Evolutionary conservation across 1,140 invertebrate species (phyloP).

Genomic region (Acromyrmex heyeri): DNA sequence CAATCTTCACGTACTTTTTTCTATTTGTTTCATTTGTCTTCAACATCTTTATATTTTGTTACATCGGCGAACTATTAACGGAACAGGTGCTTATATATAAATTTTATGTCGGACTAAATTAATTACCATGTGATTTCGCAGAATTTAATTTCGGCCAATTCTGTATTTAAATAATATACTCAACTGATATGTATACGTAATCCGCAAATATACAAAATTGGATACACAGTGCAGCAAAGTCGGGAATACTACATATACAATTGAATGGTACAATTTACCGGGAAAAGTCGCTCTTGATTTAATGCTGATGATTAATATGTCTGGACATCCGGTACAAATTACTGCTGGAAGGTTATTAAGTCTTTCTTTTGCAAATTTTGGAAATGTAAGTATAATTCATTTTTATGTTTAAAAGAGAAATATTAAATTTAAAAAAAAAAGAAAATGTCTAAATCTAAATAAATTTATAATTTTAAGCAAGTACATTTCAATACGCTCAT

Average conservation of each 20-base stretch:
- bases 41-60: conserved; percentile 76
- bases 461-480: neutral
- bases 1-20: conserved; percentile 69
- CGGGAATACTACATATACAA: conserved; percentile 65
- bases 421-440: neutral
- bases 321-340: conserved; percentile 71
- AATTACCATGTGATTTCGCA: conserved; percentile 5
- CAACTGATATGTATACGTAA: neutral
- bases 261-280: conserved; percentile 74
- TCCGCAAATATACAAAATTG: conserved; percentile 4
- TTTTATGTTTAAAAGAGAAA: neutral
- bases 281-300: conserved; percentile 60
- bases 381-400: conserved; percentile 46
- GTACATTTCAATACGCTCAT: neutral
- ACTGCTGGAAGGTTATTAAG: conserved; percentile 74
- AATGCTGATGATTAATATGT: conserved; percentile 70
- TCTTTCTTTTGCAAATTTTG: conserved; percentile 60
- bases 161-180: neutral
- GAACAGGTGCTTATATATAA: conserved; percentile 65
- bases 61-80: conserved; percentile 72
- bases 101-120: neutral
- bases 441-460: neutral
- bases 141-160: conserved; percentile 11
- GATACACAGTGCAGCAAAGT: conserved; percentile 61
- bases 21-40: conserved; percentile 72